Evolutionary conservation across 1,140 invertebrate genomes (phyloP).

Genomic region (Drosophila ogumai): DNA sequence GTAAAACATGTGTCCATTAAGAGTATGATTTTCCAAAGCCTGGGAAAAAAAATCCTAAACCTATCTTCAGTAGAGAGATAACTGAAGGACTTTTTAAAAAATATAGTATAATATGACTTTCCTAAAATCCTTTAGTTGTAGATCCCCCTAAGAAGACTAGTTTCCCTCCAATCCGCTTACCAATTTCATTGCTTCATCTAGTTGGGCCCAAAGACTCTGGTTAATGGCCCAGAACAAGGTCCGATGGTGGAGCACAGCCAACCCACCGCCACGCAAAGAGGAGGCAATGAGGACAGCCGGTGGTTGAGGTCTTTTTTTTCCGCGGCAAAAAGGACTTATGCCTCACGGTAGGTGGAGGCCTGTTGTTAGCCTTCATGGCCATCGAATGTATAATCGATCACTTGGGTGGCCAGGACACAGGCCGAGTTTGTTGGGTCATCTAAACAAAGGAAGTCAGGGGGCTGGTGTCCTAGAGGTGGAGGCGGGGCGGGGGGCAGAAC

Average conservation of each 20-base stretch:
- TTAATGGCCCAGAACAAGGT: constrained; percentile 22
- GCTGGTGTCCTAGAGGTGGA: not conserved
- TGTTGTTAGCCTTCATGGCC: constrained; percentile 80
- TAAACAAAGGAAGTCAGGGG: constrained; percentile 64
- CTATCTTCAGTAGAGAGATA: not conserved
- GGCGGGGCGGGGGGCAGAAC: constrained; percentile 21
- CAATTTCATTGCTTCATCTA: constrained; percentile 18
- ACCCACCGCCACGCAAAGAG: constrained; percentile 19
- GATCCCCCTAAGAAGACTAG: not conserved
- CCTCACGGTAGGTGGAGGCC: not conserved
- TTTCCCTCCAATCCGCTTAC: too few species aligned
- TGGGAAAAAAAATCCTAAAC: not conserved
- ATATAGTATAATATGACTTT: not conserved
- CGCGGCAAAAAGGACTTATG: constrained; percentile 1
- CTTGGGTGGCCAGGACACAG: constrained; percentile 61
- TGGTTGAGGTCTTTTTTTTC: constrained; percentile 29
- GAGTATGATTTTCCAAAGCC: not conserved
- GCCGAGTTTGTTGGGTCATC: constrained; percentile 80
- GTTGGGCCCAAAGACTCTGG: constrained; percentile 8
- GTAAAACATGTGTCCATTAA: constrained; percentile 4
- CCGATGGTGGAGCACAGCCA: constrained; percentile 6
- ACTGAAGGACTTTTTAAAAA: not conserved
- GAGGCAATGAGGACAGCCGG: constrained; percentile 63
- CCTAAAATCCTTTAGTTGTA: not conserved
- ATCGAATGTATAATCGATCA: constrained; percentile 82